A percentile compares a stretch with the other conserved stretches of the same genome.
These are phyloP conservation scores for Parnassius mnemosyne DNA, from an alignment of 2,888 invertebrate species.

Conservation along the genomic window DNA sequence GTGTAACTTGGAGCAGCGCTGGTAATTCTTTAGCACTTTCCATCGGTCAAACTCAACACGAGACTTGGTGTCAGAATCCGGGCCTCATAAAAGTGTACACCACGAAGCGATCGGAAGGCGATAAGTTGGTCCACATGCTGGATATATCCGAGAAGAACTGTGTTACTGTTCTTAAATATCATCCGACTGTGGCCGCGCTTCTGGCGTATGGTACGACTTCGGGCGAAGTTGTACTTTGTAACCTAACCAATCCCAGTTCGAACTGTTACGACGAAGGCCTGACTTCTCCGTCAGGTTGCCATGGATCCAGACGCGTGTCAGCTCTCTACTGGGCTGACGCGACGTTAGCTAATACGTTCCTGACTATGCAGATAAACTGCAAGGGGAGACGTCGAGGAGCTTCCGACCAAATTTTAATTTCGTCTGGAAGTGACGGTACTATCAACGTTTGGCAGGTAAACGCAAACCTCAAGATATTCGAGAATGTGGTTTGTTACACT, in stretches of 20 bases:
- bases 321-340: conserved; percentile 60
- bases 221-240: conserved; percentile 64
- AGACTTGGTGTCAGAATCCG: conserved; percentile 62
- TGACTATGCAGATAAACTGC: conserved; percentile 55
- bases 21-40: conserved; percentile 64
- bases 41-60: conserved; percentile 57
- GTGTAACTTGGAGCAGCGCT: conserved; percentile 59
- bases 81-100: conserved; percentile 62
- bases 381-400: conserved; percentile 58
- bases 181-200: conserved; percentile 53
- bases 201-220: conserved; percentile 63
- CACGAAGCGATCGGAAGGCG: conserved; percentile 72
- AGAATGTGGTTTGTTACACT: conserved; percentile 50
- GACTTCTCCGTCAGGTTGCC: conserved; percentile 54
- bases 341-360: conserved; percentile 46
- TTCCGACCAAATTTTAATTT: conserved; percentile 49
- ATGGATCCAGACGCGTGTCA: conserved; percentile 55
- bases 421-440: conserved; percentile 42
- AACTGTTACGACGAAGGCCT: conserved; percentile 44
- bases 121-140: conserved; percentile 48
- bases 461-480: conserved; percentile 49
- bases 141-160: conserved; percentile 66
- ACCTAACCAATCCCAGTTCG: conserved; percentile 42
- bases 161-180: conserved; percentile 57
- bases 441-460: conserved; percentile 68